These are phyloP conservation scores for Phyllotis vaccarum DNA, from an alignment of 2,797 vertebrate species.

Conservation along the genomic window DNA sequence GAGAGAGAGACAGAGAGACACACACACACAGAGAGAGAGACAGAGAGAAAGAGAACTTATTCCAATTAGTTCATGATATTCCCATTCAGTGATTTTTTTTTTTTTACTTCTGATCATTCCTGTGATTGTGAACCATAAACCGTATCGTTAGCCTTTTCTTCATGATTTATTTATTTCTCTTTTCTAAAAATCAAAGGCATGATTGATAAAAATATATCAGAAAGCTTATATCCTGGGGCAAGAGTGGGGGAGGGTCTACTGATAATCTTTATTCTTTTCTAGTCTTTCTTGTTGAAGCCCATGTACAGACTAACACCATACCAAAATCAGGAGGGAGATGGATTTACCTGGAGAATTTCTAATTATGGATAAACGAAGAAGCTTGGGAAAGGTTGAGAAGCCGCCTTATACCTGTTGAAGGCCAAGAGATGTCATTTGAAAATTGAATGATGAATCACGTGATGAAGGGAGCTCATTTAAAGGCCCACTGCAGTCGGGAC, in stretches of 20 bases:
- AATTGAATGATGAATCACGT: neutral
- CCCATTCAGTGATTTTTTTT: neutral
- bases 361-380: neutral
- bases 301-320: neutral
- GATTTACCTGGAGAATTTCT: conserved; percentile 44
- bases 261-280: conserved; percentile 19
- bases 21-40: no score
- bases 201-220: neutral
- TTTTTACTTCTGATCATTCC: conserved; percentile 14
- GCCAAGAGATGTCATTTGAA: neutral
- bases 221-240: neutral
- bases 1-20: neutral
- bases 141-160: conserved; percentile 20
- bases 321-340: neutral
- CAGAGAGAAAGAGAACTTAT: neutral
- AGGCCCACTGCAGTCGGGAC: neutral
- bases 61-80: conserved; percentile 25
- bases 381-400: neutral
- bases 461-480: neutral
- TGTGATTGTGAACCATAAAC: conserved; percentile 33
- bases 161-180: neutral
- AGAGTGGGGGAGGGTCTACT: neutral
- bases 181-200: conserved; percentile 30
- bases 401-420: neutral
- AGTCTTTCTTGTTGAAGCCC: conserved; percentile 22